Percentiles rank a stretch among this genome's conserved stretches.
These are phyloP conservation scores for Pammene aurita DNA, from an alignment of 2,888 invertebrate species.

Conservation along the genomic window DNA sequence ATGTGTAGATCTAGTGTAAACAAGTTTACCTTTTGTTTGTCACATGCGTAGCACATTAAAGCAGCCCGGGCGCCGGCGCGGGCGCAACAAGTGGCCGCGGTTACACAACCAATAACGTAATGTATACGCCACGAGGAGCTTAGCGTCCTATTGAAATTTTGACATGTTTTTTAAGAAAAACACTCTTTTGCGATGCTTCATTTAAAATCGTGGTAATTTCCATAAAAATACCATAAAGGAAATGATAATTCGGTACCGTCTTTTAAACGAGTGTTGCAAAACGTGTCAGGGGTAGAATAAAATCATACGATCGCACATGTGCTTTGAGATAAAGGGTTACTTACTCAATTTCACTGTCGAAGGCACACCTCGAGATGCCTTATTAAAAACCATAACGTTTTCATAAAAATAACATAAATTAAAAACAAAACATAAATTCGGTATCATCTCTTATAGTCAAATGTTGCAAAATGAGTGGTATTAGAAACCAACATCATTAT, in stretches of 20 bases:
- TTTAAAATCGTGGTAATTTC: conserved; percentile 50
- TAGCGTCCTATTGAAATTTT: conserved; percentile 42
- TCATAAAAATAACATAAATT: too few relatives aligned
- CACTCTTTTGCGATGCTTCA: conserved; percentile 52
- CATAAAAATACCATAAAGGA: conserved; percentile 55
- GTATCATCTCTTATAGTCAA: too few relatives aligned
- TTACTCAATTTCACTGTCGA: not conserved
- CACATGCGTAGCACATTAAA: conserved; percentile 23
- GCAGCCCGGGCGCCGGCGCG: conserved; percentile 47
- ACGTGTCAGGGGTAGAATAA: not conserved
- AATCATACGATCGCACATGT: not conserved
- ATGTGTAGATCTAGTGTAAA: conserved; percentile 28
- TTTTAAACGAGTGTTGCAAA: conserved; percentile 37
- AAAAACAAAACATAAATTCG: too few relatives aligned
- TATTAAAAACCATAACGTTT: not conserved
- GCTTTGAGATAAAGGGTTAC: not conserved
- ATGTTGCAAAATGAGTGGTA: too few relatives aligned
- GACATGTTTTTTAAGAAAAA: conserved; percentile 53
- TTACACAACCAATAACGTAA: conserved; percentile 53
- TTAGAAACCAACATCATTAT: too few relatives aligned
- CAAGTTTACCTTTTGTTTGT: conserved; percentile 33
- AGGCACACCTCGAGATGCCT: not conserved
- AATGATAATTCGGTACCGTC: conserved; percentile 43
- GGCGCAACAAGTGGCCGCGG: conserved; percentile 60
- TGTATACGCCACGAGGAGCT: conserved; percentile 48